Conservation (phyloP, 2,888 invertebrate genomes). For the Platerodrilus igneus region DNA sequence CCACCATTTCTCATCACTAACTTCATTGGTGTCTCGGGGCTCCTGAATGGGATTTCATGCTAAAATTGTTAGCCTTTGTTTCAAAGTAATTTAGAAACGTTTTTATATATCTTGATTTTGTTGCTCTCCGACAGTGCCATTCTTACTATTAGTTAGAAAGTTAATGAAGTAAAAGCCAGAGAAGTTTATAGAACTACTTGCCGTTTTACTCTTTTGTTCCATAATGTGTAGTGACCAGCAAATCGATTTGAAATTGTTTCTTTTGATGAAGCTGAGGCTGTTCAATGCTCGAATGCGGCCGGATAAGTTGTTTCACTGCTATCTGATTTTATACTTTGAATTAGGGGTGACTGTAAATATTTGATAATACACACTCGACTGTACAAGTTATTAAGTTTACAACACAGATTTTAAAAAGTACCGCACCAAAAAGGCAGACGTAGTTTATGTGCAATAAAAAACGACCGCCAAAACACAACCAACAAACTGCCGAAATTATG, state of each 20-base stretch:
- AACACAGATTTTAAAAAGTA: no score
- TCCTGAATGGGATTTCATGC: conserved; percentile 43
- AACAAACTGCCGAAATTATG: no score
- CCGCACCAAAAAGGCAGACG: no score
- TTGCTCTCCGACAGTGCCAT: neutral
- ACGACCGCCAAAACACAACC: no score
- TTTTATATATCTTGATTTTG: conserved; percentile 23
- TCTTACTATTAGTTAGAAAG: neutral
- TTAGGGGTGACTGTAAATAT: no score
- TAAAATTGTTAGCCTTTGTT: conserved; percentile 41
- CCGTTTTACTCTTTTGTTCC: neutral
- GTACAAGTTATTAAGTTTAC: no score
- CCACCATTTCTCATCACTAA: conserved; percentile 47
- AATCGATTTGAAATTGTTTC: conserved; percentile 10
- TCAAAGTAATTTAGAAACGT: conserved; percentile 30
- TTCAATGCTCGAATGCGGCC: no score
- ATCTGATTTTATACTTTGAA: no score
- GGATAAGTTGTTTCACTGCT: no score
- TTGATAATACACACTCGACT: no score
- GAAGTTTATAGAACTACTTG: conserved; percentile 4
- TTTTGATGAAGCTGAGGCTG: no score
- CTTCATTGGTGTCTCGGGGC: conserved; percentile 45
- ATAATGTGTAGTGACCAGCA: neutral
- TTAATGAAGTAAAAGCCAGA: neutral
- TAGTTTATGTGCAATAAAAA: no score